Evolutionary conservation across 2,888 invertebrate genomes (phyloP), one percentile per base, ranked within the genome.

Genomic region (Nomada goodeniana): DNA sequence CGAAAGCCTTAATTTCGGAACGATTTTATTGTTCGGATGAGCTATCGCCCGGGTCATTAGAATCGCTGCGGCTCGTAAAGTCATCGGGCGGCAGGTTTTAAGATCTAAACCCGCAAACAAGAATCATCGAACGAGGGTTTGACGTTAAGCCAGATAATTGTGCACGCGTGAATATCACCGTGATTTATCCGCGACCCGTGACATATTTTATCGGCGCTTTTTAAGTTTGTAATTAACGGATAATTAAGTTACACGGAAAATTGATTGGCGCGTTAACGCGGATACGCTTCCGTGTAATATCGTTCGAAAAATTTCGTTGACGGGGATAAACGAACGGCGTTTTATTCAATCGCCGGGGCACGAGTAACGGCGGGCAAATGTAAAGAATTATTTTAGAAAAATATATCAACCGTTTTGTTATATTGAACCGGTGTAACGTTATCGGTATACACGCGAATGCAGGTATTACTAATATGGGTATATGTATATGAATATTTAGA

Each of bases 191-290:
- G 0, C 42, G 20, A 52, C 42, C 13, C 9, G 50, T 15, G 60
- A 69, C 23, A 53, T 44, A 60, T 60, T 50, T 74, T 68, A 60
- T 74, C 68, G 59, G 70, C 11, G 70, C 60, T 59, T 59, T 36
- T 68, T 52, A 61, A 69, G 60, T 26, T 69, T 53, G 20, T 26
- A 70, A 70, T 76, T 61, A 63, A 29, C 70, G 20, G 26, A 55
- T 55, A 69, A 68, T 47, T 61, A 61, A 70, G 61, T 61, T 52
- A 20, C 52, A 9, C 52, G 26, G 20, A 18, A 53, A 69, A 76
- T 70, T 47, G 44, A 61, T 55, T 29, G 60, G 15, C 68, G 59
- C 60, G 60, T 75, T 68, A 68, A 68, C 60, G 26, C 29, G 52
- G 20, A n/a, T 23, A 26, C 47, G 60, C 20, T 69, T 44, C 52